Percentiles rank a stretch among this genome's conserved stretches.
These are phyloP conservation scores for Chrysolina americana DNA, from an alignment of 2,888 invertebrate species.

Conservation along the genomic window DNA sequence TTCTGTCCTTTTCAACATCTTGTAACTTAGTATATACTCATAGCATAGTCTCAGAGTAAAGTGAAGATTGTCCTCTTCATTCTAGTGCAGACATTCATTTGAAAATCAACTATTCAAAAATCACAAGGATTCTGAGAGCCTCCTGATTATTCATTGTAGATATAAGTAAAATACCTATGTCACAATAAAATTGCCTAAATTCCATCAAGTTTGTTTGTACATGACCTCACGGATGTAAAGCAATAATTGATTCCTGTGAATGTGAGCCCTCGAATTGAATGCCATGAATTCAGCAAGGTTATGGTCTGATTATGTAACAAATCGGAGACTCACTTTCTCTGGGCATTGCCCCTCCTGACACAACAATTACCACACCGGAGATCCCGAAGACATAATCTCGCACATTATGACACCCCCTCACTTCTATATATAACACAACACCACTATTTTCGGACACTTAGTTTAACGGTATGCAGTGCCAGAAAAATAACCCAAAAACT, in stretches of 20 bases:
- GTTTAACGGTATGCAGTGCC: not conserved
- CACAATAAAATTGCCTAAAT: too few relatives aligned
- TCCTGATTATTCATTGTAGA: too few relatives aligned
- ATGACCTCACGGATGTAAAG: not conserved
- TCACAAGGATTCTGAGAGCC: too few relatives aligned
- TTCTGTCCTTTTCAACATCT: too few relatives aligned
- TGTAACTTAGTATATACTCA: too few relatives aligned
- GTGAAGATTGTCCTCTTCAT: too few relatives aligned
- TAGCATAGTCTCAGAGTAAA: too few relatives aligned
- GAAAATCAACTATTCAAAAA: too few relatives aligned
- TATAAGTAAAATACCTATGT: too few relatives aligned
- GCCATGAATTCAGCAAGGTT: slow-evolving; percentile 45
- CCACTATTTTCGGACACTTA: slow-evolving; percentile 14
- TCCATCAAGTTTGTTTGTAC: too few relatives aligned
- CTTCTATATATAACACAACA: slow-evolving; percentile 45
- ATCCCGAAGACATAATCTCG: slow-evolving; percentile 44
- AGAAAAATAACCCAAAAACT: slow-evolving; percentile 16
- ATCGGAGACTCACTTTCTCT: slow-evolving; percentile 67
- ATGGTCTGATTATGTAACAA: slow-evolving; percentile 35
- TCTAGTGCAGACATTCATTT: too few relatives aligned
- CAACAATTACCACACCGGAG: slow-evolving; percentile 54
- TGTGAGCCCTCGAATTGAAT: slow-evolving; percentile 50
- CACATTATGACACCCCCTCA: slow-evolving; percentile 43
- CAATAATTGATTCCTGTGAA: not conserved
- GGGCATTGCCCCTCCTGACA: slow-evolving; percentile 59